These are phyloP conservation scores for Drosophila quasianomalipes DNA, from an alignment of 2,888 invertebrate species.

Conservation along the genomic window DNA sequence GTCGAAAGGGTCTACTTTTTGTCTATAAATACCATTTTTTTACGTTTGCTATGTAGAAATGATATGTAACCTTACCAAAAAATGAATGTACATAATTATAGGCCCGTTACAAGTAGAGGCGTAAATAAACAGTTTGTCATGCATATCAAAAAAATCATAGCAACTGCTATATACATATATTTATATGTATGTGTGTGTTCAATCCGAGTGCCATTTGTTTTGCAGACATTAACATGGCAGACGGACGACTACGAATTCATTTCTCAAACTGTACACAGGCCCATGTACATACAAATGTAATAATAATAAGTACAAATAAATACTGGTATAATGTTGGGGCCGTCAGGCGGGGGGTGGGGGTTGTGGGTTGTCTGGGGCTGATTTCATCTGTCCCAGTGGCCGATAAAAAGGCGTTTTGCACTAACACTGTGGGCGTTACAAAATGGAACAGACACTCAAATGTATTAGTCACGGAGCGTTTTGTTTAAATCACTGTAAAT, in stretches of 20 bases:
- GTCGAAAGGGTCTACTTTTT: background rate
- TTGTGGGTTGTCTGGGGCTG: slow-evolving; percentile 5
- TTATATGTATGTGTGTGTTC: slow-evolving; percentile 18
- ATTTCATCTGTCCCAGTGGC: slow-evolving; percentile 58
- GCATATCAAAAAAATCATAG: slow-evolving; percentile 67
- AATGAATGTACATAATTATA: slow-evolving; percentile 1
- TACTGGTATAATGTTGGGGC: slow-evolving; percentile 38
- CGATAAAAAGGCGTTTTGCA: slow-evolving; percentile 59
- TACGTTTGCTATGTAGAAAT: background rate
- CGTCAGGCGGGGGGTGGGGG: slow-evolving; percentile 14
- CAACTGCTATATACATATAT: slow-evolving; percentile 47
- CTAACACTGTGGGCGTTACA: slow-evolving; percentile 61
- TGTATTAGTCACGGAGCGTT: slow-evolving; percentile 26
- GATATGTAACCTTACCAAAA: background rate
- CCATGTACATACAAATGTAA: slow-evolving; percentile 34
- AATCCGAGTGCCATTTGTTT: slow-evolving; percentile 36
- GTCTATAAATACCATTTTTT: background rate
- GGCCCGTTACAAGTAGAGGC: slow-evolving; percentile 16
- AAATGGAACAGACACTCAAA: slow-evolving; percentile 62
- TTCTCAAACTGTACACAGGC: slow-evolving; percentile 45
- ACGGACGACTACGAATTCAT: slow-evolving; percentile 40
- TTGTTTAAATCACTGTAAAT: slow-evolving; percentile 41
- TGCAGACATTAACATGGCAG: slow-evolving; percentile 34
- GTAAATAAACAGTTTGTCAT: slow-evolving; percentile 59
- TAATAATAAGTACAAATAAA: slow-evolving; percentile 38